Percentiles rank a stretch among this genome's conserved stretches.
phyloP scores from a whole-genome alignment of 35 echinoderm and acorn worm genomes.

The Patiria miniata region DNA sequence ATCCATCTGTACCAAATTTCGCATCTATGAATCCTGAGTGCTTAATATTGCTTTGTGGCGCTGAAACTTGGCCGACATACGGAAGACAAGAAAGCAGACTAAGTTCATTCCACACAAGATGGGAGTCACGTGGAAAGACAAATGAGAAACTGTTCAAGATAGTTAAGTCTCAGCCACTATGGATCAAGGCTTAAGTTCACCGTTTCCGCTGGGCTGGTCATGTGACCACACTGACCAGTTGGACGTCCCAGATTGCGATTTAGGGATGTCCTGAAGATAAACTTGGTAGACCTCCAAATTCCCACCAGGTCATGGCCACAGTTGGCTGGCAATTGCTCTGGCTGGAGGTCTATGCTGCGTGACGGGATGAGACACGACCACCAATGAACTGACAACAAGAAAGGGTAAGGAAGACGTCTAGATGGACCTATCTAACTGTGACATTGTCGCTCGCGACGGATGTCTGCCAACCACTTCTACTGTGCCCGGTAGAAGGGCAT shows the following conservation, averaged over 20 bases:
- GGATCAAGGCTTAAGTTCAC: neutral
- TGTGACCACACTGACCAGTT: slow-evolving; percentile 14
- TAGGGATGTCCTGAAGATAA: too few species aligned
- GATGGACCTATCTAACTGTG: too few species aligned
- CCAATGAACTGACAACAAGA: slow-evolving; percentile 38
- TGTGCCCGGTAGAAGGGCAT: too few species aligned
- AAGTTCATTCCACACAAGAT: neutral
- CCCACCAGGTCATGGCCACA: neutral
- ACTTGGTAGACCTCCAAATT: slow-evolving; percentile 4
- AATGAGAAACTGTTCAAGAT: neutral
- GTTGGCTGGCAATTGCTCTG: slow-evolving; percentile 23
- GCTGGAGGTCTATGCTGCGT: slow-evolving; percentile 12
- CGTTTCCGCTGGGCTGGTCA: slow-evolving; percentile 36
- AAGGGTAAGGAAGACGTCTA: neutral
- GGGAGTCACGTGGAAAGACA: slow-evolving; percentile 4
- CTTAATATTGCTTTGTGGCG: too few species aligned
- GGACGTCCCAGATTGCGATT: neutral
- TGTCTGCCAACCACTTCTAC: too few species aligned
- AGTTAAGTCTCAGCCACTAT: neutral
- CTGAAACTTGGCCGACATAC: slow-evolving; percentile 12
- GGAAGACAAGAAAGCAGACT: slow-evolving; percentile 17
- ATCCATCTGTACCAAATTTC: too few species aligned
- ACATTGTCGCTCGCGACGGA: neutral
- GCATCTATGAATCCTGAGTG: too few species aligned
- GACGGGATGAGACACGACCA: too few species aligned